A percentile compares a stretch with the other conserved stretches of the same genome.
These are phyloP conservation scores for Hydractinia symbiolongicarpus DNA, from an alignment of 30 jellyfish, hydroid and myxozoan genomes.

Conservation along the genomic window DNA sequence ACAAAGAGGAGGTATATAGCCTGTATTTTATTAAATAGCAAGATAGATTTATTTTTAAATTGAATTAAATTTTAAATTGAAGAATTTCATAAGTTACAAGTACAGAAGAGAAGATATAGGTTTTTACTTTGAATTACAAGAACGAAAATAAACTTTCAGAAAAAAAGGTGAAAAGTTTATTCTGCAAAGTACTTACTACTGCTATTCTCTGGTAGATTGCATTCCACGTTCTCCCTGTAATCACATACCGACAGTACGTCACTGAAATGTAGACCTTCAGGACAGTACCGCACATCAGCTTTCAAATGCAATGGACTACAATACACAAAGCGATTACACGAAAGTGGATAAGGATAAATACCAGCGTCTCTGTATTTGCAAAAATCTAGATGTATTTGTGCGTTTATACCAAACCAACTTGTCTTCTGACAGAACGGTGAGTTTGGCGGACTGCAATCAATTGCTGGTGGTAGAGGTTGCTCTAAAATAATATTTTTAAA, in stretches of 20 bases:
- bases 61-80: no score
- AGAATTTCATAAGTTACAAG: no score
- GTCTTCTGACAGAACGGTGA: background rate
- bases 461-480: constrained; percentile 15
- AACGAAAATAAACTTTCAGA: no score
- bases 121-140: no score
- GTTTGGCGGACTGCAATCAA: background rate
- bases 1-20: no score
- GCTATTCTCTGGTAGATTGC: background rate
- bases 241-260: constrained; percentile 1
- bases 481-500: no score
- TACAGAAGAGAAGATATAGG: background rate
- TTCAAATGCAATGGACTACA: background rate
- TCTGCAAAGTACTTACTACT: background rate
- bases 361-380: constrained; percentile 10
- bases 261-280: background rate
- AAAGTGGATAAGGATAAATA: constrained; percentile 6
- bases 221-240: background rate
- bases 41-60: no score
- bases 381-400: background rate
- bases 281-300: background rate
- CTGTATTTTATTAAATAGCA: no score
- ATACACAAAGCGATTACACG: background rate
- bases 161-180: no score
- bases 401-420: background rate